Conservation (phyloP, 2,797 vertebrate species). For the Phataginus tricuspis region DNA sequence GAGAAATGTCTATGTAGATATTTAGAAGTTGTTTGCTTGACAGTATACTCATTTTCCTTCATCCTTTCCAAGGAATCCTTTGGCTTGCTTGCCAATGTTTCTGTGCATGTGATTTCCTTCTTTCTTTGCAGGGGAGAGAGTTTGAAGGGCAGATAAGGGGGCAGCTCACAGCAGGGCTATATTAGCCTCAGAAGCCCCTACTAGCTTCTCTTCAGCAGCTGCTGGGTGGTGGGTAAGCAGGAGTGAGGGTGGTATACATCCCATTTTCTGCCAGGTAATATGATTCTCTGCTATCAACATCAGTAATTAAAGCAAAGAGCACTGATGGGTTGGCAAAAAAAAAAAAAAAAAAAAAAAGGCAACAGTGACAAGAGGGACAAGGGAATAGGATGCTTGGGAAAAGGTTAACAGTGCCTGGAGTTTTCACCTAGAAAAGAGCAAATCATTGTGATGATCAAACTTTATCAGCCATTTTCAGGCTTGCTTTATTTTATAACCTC, state of each 20-base stretch:
- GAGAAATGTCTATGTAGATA: not conserved
- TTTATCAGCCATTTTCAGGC: not conserved
- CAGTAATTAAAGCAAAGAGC: slow-evolving; percentile 60
- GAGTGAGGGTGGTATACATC: not conserved
- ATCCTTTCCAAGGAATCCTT: not conserved
- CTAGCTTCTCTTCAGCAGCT: slow-evolving; percentile 18
- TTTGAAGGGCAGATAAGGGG: not conserved
- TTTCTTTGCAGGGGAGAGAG: not conserved
- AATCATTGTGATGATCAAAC: not conserved
- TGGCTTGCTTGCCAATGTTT: not conserved
- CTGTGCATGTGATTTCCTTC: not conserved
- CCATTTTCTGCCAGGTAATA: not conserved
- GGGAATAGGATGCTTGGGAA: not conserved
- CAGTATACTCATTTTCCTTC: not conserved
- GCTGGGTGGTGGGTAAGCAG: not conserved
- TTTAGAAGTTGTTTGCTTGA: slow-evolving; percentile 32
- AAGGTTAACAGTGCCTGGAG: not conserved
- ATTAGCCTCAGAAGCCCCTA: not conserved
- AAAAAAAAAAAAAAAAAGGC: not conserved
- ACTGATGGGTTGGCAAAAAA: slow-evolving; percentile 53
- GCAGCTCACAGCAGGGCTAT: not conserved
- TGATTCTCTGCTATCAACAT: slow-evolving; percentile 40
- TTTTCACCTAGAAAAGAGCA: not conserved
- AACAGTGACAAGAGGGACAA: not conserved
- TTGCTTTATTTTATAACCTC: not conserved